Evolutionary conservation across 1,140 invertebrate species (phyloP), one percentile per base, ranked within the genome.

Genomic region (Pogonomyrmex californicus): DNA sequence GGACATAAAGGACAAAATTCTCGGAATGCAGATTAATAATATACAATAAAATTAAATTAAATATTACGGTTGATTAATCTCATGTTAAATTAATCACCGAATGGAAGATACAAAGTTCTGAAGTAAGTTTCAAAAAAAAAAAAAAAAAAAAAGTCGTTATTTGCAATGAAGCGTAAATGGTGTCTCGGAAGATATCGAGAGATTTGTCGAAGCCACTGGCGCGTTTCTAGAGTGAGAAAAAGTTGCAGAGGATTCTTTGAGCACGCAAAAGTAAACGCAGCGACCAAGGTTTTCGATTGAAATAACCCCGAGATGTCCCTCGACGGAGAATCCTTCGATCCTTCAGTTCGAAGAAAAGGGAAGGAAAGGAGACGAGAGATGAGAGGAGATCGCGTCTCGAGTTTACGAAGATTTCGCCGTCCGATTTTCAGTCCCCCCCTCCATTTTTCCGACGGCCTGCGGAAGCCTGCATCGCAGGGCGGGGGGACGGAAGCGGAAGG

Each of bases 371-470:
- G 63, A 41, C 3, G 1, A 41, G 1, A 41, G 7, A n/a, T 7
- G n/a, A 49, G 36, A 41, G 33, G n/a, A 47, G 54, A 78, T 49
- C 7, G 33, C 76, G 44, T 71, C 38, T 82, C 23, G 54, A 47
- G 66, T 82, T 82, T 58, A 47, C 51, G 10, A 82, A 82, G 79
- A 73, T 82, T 82, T 73, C 41, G 54, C 65, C 49, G 49, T 82
- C 78, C 44, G 78, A 82, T 82, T 82, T 71, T 71, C 65, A 71
- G 30, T n/a, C n/a, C n/a, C 51, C 66, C 51, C 51, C 23, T 70
- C 33, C 65, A 51, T 71, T 82, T 82, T 82, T 82, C 51, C 79
- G 51, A 47, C 78, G 36, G 58, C 76, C 44, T 79, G 60, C 33
- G 2, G 23, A 41, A 7, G 12, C 23, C 23, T 23, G n/a, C 6